Evolutionary conservation across 1,140 invertebrate genomes (phyloP).

Genomic region (Ooceraea biroi): DNA sequence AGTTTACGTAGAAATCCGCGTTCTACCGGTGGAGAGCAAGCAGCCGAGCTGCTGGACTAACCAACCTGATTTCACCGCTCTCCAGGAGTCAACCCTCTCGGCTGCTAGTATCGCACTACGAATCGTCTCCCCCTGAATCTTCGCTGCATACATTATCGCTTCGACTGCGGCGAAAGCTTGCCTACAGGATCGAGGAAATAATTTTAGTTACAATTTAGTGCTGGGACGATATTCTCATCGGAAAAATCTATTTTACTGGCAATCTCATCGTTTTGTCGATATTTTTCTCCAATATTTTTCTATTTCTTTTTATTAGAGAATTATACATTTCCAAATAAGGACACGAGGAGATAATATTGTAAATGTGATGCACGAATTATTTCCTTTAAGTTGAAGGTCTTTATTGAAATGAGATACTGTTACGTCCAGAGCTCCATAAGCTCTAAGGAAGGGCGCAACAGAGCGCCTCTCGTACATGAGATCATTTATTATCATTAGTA

Average conservation of each 20-base stretch:
- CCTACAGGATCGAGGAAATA: conserved; percentile 43
- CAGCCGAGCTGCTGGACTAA: conserved; percentile 67
- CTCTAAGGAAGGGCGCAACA: too few relatives aligned
- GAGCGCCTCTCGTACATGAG: too few relatives aligned
- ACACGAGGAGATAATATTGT: neutral
- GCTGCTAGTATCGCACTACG: conserved; percentile 84
- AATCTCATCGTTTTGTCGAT: neutral
- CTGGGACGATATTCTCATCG: neutral
- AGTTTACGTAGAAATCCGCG: conserved; percentile 84
- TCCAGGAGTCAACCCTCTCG: conserved; percentile 69
- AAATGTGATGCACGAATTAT: neutral
- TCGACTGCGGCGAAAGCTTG: conserved; percentile 58
- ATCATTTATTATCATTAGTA: too few relatives aligned
- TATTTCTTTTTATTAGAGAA: neutral
- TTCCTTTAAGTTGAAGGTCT: neutral
- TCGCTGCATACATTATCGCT: conserved; percentile 83
- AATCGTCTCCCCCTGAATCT: conserved; percentile 84
- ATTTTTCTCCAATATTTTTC: too few relatives aligned
- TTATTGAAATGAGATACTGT: neutral
- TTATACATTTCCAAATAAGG: neutral
- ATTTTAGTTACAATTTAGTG: conserved; percentile 1
- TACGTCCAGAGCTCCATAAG: too few relatives aligned
- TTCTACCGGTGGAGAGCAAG: conserved; percentile 67
- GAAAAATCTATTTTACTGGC: conserved; percentile 16
- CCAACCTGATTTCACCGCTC: conserved; percentile 75